Conservation (phyloP, 2,888 invertebrate species). For the Melipona bicolor region DNA sequence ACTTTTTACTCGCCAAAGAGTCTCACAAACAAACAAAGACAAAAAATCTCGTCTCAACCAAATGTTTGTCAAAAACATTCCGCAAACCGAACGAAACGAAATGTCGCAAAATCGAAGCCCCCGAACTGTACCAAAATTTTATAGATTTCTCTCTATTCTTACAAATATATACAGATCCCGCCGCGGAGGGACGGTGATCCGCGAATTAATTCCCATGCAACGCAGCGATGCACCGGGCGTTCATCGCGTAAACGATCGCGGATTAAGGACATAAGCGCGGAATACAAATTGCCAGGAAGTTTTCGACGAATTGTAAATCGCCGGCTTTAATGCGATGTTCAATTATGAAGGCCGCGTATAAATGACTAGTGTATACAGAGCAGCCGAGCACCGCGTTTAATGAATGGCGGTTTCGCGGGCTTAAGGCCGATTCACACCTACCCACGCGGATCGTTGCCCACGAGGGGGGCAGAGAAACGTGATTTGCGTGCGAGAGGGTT, state of each 20-base stretch:
- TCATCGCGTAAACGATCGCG: conserved; percentile 47
- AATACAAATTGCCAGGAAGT: conserved; percentile 56
- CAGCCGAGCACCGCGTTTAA: conserved; percentile 46
- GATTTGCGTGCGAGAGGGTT: conserved; percentile 7
- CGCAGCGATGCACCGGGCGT: not conserved
- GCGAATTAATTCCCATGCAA: conserved; percentile 31
- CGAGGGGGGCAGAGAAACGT: not conserved
- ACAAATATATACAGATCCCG: not conserved
- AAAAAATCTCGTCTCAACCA: not conserved
- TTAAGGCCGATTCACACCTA: conserved; percentile 56
- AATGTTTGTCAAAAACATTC: too few species aligned
- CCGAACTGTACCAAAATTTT: not conserved
- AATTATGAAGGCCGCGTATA: conserved; percentile 65
- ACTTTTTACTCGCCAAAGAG: not conserved
- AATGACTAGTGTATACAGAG: conserved; percentile 62
- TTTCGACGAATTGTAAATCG: conserved; percentile 67
- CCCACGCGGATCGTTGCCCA: conserved; percentile 30
- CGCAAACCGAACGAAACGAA: too few species aligned
- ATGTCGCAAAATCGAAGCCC: too few species aligned
- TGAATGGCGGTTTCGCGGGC: conserved; percentile 68
- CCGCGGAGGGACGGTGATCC: not conserved
- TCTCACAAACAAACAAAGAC: not conserved
- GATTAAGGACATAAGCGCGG: conserved; percentile 48
- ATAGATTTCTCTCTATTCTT: not conserved
- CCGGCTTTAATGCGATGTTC: conserved; percentile 63